These are phyloP conservation scores for Phalloptychus januarius DNA, from an alignment of 2,797 vertebrate species.

Conservation along the genomic window DNA sequence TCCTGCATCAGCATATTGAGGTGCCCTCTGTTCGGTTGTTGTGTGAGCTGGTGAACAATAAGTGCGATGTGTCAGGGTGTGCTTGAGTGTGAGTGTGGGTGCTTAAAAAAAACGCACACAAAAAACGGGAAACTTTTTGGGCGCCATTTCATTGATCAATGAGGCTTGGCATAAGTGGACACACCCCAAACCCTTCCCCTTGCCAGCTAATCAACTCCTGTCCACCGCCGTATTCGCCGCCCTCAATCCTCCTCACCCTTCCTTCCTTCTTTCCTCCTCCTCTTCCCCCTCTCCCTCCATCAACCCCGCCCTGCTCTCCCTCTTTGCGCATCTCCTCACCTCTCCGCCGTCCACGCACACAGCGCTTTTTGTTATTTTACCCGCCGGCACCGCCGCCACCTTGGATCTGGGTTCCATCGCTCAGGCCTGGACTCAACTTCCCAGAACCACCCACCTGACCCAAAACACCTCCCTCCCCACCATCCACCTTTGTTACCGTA, in stretches of 20 bases:
- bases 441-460: conserved; percentile 70
- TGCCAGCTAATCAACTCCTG: conserved; percentile 64
- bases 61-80: conserved; percentile 11
- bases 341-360: conserved; percentile 78
- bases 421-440: conserved; percentile 64
- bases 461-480: conserved; percentile 24
- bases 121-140: conserved; percentile 25
- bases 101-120: not conserved
- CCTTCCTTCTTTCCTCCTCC: conserved; percentile 26
- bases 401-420: conserved; percentile 71
- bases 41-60: conserved; percentile 35
- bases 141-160: conserved; percentile 49
- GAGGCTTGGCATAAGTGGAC: conserved; percentile 69
- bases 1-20: conserved; percentile 42
- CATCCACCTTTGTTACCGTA: conserved; percentile 48
- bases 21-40: conserved; percentile 36
- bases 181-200: conserved; percentile 38
- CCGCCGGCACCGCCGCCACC: conserved; percentile 73
- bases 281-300: conserved; percentile 30
- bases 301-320: conserved; percentile 44
- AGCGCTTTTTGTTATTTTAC: conserved; percentile 62
- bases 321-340: conserved; percentile 67
- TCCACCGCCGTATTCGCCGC: conserved; percentile 77
- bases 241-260: conserved; percentile 37
- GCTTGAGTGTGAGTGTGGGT: conserved; percentile 14